A percentile compares a stretch with the other conserved stretches of the same genome.
These are phyloP conservation scores for Limnothrissa miodon DNA, from an alignment of 2,113 vertebrate species.

Conservation along the genomic window DNA sequence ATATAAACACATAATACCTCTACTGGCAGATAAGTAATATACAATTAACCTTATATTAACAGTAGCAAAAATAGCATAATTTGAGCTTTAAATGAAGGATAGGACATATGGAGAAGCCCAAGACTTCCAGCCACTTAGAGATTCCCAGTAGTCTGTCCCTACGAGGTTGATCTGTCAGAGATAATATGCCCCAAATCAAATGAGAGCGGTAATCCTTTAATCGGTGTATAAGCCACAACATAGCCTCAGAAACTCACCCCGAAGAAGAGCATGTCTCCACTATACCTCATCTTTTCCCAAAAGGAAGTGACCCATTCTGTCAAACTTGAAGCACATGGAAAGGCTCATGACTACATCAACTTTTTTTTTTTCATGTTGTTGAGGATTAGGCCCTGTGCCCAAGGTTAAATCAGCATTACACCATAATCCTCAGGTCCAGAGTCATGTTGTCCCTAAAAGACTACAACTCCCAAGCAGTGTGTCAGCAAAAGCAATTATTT, in stretches of 20 bases:
- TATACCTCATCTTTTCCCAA: not conserved
- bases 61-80: not conserved
- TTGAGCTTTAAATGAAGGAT: not conserved
- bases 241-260: not conserved
- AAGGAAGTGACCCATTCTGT: not conserved
- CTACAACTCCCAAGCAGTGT: conserved; percentile 45
- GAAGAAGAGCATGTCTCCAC: not conserved
- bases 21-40: not conserved
- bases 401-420: conserved; percentile 12
- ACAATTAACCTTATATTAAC: not conserved
- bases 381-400: not conserved
- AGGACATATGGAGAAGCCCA: not conserved
- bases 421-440: conserved; percentile 21
- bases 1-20: not conserved
- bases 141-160: not conserved
- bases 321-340: not conserved
- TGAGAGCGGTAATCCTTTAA: not conserved
- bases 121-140: not conserved
- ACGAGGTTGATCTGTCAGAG: not conserved
- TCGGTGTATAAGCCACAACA: not conserved
- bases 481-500: conserved; percentile 57
- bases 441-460: conserved; percentile 28
- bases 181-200: not conserved
- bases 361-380: not conserved
- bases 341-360: not conserved